A percentile compares a stretch with the other conserved stretches of the same genome.
phyloP scores from a whole-genome alignment of 2,797 vertebrate species.

The Epinephelus malabaricus region DNA sequence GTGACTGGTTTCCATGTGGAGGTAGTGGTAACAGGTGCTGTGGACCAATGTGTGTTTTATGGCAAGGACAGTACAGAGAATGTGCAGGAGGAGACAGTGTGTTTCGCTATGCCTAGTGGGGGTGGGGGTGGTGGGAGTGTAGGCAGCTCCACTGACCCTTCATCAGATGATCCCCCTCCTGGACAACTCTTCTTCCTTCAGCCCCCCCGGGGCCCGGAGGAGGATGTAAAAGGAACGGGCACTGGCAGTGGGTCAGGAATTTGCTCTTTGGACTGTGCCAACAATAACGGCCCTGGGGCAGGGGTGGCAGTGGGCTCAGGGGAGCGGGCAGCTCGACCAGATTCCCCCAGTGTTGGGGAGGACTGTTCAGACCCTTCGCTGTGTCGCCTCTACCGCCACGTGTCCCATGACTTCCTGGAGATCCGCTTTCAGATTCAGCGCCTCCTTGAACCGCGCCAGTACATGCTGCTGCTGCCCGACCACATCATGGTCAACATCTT shows the following conservation, averaged over 20 bases:
- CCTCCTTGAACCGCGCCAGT: conserved; percentile 94
- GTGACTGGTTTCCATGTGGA: conserved; percentile 95
- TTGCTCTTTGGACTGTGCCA: conserved; percentile 84
- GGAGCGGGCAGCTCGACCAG: conserved; percentile 69
- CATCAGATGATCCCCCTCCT: conserved; percentile 90
- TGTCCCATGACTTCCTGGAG: conserved; percentile 96
- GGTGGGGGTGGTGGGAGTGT: conserved; percentile 60
- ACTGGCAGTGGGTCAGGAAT: conserved; percentile 70
- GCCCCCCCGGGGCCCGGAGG: conserved; percentile 77
- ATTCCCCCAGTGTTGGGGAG: conserved; percentile 76
- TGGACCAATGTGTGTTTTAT: conserved; percentile 96
- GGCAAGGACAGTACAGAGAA: conserved; percentile 95
- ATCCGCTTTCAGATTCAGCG: conserved; percentile 98
- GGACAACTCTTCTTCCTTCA: conserved; percentile 95
- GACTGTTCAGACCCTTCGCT: conserved; percentile 88
- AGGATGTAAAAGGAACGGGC: conserved; percentile 68
- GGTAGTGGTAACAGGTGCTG: conserved; percentile 95
- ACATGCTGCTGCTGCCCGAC: conserved; percentile 95
- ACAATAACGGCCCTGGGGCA: conserved; percentile 70
- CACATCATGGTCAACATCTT: conserved; percentile 97
- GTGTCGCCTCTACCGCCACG: conserved; percentile 95
- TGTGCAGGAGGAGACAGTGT: conserved; percentile 93
- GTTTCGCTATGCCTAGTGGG: conserved; percentile 83
- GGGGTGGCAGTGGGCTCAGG: conserved; percentile 54
- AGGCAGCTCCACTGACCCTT: conserved; percentile 74